Evolutionary conservation across 2,113 vertebrate species (phyloP).

Genomic region (Trichechus manatus): DNA sequence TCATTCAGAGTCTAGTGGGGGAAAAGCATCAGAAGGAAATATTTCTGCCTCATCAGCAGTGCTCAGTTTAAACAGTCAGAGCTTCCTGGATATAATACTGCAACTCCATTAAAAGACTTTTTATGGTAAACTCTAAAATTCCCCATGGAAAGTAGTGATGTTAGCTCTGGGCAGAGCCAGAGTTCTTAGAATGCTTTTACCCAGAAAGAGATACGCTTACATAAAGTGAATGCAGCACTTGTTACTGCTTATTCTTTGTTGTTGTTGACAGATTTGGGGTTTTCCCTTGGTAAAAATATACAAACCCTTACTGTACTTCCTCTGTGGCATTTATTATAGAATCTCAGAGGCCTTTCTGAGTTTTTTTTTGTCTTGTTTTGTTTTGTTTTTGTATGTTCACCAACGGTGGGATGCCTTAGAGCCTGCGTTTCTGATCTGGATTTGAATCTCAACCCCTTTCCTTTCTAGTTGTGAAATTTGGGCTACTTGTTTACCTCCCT

Average conservation of each 20-base stretch:
- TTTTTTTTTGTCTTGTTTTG: background rate
- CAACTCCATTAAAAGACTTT: slow-evolving; percentile 8
- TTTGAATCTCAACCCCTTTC: slow-evolving; percentile 16
- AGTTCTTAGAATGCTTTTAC: background rate
- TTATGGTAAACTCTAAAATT: slow-evolving; percentile 1
- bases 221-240: background rate
- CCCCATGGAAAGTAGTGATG: background rate
- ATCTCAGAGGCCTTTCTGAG: background rate
- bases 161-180: background rate
- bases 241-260: background rate
- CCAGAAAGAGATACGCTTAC: background rate
- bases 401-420: background rate
- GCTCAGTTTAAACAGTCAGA: background rate
- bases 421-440: background rate
- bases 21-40: background rate
- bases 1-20: background rate
- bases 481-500: background rate
- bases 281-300: background rate
- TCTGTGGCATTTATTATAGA: background rate
- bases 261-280: background rate
- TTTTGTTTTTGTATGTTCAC: slow-evolving; percentile 17
- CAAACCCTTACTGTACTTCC: background rate
- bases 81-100: background rate
- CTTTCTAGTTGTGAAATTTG: background rate
- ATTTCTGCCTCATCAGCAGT: background rate